Base-by-base conservation (phyloP, 53 echinoderm and acorn worm species). In the Stichopus horrens region DNA sequence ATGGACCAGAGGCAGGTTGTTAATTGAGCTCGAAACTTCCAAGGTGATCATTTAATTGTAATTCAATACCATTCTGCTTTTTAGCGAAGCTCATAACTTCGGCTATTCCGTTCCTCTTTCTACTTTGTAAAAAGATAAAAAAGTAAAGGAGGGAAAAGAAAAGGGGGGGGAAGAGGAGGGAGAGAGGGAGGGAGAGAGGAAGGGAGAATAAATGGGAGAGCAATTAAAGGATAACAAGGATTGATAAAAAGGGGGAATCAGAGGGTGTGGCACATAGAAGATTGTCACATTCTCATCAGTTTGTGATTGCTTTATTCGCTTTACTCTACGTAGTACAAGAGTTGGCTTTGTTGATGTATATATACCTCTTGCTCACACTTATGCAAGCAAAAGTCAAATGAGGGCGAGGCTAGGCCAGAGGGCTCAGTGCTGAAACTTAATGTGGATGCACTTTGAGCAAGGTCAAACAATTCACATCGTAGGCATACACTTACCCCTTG, bases 1-100 rank as follows among this genome's bases (percentile, higher is more conserved):
- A 71, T 71, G 71, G 71, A 19, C 16, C 19, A 16, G 71, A 13
- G 71, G 71, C 19, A 20, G 71, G 16, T 71, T 7, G 71, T 71
- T 71, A 71, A 71, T 71, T 71, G 71, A 71, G 19, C 71, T 71
- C 71, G 7, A 18, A 71, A n/a, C 71, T 71, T 71, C 19, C 18
- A 71, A 71, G 18, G 71, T 71, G 71, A 18, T 18, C 71, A 18
- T 71, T 71, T 71, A 71, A 71, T 71, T 71, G 71, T 71, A 71
- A 71, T 71, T 5, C 19, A 71, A 71, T 71, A 71, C 19, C 71
- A n/a, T 71, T 71, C 18, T 71, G 71, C 71, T 71, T 18, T 20
- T 71, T 16, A 71, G 71, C 59, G 11, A 59, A 9, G 8, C 59
- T 59, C 59, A 59, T 71, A 16, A 37, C 37, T 37, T 37, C 5